Percentiles rank a stretch among this genome's conserved stretches.
Evolutionary conservation across 1,140 invertebrate genomes (phyloP).

Genomic region (Lysiphlebus fabarum): DNA sequence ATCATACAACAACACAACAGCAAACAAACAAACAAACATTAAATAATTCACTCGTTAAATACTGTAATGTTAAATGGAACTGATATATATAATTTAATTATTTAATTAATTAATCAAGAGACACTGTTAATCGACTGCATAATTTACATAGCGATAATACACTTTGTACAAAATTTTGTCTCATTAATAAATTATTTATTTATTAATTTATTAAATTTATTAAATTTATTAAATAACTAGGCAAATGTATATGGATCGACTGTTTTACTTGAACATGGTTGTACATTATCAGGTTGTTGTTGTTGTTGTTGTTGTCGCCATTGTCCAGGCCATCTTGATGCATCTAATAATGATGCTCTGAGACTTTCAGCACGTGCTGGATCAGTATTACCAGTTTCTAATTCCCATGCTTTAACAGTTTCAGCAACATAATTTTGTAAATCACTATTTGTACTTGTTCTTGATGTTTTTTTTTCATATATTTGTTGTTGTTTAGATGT

Average conservation of each 20-base stretch:
- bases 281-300: conserved; percentile 56
- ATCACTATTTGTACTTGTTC: conserved; percentile 35
- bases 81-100: no score
- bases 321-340: conserved; percentile 39
- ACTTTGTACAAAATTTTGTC: conserved; percentile 35
- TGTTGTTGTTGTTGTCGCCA: neutral
- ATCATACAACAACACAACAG: neutral
- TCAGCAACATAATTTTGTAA: conserved; percentile 32
- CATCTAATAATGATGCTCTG: conserved; percentile 37
- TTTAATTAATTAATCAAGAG: no score
- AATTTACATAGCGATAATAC: conserved; percentile 40
- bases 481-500: conserved; percentile 19
- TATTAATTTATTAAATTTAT: neutral
- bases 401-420: conserved; percentile 45
- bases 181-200: conserved; percentile 1
- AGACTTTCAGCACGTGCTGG: conserved; percentile 32
- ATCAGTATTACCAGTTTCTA: conserved; percentile 34
- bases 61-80: neutral
- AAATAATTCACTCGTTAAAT: neutral
- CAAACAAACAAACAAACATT: neutral
- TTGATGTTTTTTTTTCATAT: conserved; percentile 33
- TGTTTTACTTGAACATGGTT: conserved; percentile 61
- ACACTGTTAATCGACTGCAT: conserved; percentile 29
- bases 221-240: conserved; percentile 31
- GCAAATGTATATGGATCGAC: conserved; percentile 54